These are phyloP conservation scores for Diloba caeruleocephala DNA, from an alignment of 2,888 invertebrate species.

Conservation along the genomic window DNA sequence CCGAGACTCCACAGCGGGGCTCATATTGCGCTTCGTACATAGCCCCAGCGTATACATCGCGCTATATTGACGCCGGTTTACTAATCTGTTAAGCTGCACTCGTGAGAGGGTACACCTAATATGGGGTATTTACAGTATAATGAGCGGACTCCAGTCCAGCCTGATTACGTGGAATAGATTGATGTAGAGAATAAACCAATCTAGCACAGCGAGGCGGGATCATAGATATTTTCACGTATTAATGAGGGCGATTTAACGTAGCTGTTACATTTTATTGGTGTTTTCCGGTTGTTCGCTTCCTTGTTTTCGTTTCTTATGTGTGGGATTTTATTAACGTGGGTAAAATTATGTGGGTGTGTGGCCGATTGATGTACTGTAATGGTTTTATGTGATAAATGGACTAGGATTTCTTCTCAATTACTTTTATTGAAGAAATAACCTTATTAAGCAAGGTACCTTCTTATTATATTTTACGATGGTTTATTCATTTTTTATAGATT, in stretches of 20 bases:
- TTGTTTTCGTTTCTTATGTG: constrained; percentile 37
- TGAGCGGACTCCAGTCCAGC: constrained; percentile 48
- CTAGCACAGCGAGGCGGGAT: constrained; percentile 32
- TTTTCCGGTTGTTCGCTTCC: constrained; percentile 34
- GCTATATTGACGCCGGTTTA: constrained; percentile 31
- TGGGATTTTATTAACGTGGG: constrained; percentile 29
- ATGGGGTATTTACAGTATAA: constrained; percentile 52
- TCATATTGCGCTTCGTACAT: constrained; percentile 19
- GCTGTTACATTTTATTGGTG: constrained; percentile 47
- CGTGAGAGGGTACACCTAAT: constrained; percentile 49
- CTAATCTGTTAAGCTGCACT: constrained; percentile 56
- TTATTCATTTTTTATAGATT: no score
- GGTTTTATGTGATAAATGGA: constrained; percentile 24
- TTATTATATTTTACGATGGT: no score
- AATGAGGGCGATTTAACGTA: constrained; percentile 39
- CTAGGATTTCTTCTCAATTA: constrained; percentile 10
- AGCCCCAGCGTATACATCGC: constrained; percentile 8
- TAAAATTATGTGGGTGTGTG: constrained; percentile 39
- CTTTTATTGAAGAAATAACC: neutral
- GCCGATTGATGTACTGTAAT: constrained; percentile 43
- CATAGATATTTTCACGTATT: constrained; percentile 49
- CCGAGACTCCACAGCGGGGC: constrained; percentile 23
- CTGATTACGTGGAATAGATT: constrained; percentile 56
- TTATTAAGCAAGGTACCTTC: no score
- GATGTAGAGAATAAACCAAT: constrained; percentile 52